A percentile compares a stretch with the other conserved stretches of the same genome.
phyloP scores from a whole-genome alignment of 2,113 vertebrate species.

The Rhinoptilus africanus region DNA sequence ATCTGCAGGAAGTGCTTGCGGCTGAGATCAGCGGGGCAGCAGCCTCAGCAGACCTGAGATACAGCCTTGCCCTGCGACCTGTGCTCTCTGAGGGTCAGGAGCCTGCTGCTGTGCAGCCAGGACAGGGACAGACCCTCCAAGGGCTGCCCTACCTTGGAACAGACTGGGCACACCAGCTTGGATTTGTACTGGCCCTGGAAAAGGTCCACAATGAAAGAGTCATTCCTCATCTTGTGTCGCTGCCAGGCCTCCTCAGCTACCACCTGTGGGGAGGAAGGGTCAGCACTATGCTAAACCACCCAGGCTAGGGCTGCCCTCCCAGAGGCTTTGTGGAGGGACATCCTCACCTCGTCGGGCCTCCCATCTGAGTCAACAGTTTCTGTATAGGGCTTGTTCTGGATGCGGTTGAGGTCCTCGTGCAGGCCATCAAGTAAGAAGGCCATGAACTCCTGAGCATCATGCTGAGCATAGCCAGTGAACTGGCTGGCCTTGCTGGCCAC shows the following conservation, averaged over 20 bases:
- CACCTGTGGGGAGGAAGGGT: slow-evolving; percentile 73
- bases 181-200: slow-evolving; percentile 99
- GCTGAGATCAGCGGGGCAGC: neutral
- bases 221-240: slow-evolving; percentile 97
- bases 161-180: slow-evolving; percentile 95
- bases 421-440: slow-evolving; percentile 95
- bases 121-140: neutral
- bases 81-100: neutral
- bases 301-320: neutral
- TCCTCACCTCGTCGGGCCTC: slow-evolving; percentile 88
- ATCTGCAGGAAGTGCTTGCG: neutral
- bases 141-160: slow-evolving; percentile 85
- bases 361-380: slow-evolving; percentile 96
- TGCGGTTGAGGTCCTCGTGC: slow-evolving; percentile 97
- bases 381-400: slow-evolving; percentile 97
- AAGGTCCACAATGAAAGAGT: slow-evolving; percentile 97
- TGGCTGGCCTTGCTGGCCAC: slow-evolving; percentile 98
- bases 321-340: neutral
- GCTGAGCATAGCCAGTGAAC: slow-evolving; percentile 97
- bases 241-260: slow-evolving; percentile 98
- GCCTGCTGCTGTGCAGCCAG: neutral
- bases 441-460: slow-evolving; percentile 99
- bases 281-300: neutral
- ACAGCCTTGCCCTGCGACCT: neutral
- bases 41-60: neutral